Percentiles rank a stretch among this genome's conserved stretches.
phyloP scores from a whole-genome alignment of 2,113 vertebrate genomes.

The Centrocercus urophasianus region DNA sequence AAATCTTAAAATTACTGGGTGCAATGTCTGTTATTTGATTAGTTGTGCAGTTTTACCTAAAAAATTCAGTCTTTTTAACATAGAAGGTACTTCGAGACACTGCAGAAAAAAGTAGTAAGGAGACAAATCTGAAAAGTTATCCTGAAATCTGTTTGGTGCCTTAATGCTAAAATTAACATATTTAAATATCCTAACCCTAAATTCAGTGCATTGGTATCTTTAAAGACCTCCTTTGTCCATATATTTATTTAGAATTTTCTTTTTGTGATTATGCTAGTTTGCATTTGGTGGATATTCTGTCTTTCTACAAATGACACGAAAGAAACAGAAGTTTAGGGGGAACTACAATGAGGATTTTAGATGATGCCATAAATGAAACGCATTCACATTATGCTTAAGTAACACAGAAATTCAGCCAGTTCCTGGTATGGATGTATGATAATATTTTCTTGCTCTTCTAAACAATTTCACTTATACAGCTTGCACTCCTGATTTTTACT shows the following conservation, averaged over 20 bases:
- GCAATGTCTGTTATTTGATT: neutral
- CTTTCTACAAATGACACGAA: neutral
- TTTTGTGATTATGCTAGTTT: neutral
- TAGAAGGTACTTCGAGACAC: neutral
- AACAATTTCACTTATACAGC: constrained; percentile 2
- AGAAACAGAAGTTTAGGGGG: neutral
- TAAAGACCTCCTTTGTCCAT: neutral
- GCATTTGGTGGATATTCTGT: neutral
- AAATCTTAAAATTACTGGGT: neutral
- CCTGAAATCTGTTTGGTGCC: neutral
- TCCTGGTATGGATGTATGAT: neutral
- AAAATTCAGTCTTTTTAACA: neutral
- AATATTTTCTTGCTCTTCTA: neutral
- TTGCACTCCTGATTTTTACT: constrained; percentile 13
- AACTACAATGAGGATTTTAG: neutral
- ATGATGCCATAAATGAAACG: neutral
- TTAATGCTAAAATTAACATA: neutral
- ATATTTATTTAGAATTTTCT: neutral
- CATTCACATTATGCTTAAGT: neutral
- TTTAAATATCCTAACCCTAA: neutral
- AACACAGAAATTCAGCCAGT: neutral
- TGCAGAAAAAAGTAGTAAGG: neutral
- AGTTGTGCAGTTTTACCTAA: neutral
- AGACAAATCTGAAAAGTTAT: neutral
- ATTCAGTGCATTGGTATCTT: neutral